These are phyloP conservation scores for Lasius fuliginosus DNA, from an alignment of 2,888 invertebrate species.

Conservation along the genomic window DNA sequence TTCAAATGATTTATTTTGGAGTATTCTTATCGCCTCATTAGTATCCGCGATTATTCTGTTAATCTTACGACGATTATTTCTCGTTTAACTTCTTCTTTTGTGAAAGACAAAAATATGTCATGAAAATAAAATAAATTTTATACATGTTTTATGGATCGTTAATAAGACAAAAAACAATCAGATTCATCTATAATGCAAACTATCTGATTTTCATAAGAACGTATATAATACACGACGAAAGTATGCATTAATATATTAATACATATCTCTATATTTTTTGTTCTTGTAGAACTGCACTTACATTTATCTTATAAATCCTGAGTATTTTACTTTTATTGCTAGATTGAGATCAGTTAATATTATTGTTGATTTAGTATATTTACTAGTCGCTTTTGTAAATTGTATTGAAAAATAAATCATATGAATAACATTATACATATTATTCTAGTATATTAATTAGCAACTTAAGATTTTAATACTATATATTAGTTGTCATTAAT, in stretches of 20 bases:
- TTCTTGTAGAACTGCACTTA: slow-evolving; percentile 44
- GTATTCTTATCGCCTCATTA: slow-evolving; percentile 86
- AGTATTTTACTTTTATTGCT: not conserved
- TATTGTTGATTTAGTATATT: slow-evolving; percentile 17
- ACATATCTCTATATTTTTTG: slow-evolving; percentile 60
- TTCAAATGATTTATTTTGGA: slow-evolving; percentile 87
- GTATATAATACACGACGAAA: slow-evolving; percentile 56
- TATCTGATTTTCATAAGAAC: slow-evolving; percentile 54
- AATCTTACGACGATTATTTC: slow-evolving; percentile 87
- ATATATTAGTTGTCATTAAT: not conserved
- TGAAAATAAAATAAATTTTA: slow-evolving; percentile 77
- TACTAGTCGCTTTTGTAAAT: slow-evolving; percentile 34
- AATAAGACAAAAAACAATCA: slow-evolving; percentile 65
- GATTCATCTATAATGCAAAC: slow-evolving; percentile 60
- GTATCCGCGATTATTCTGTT: slow-evolving; percentile 86
- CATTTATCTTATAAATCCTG: slow-evolving; percentile 17
- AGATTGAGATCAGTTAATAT: not conserved
- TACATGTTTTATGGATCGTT: slow-evolving; percentile 77
- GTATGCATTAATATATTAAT: slow-evolving; percentile 63
- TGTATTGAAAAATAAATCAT: slow-evolving; percentile 7
- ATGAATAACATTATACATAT: not conserved
- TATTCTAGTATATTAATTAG: slow-evolving; percentile 21
- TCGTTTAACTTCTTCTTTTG: slow-evolving; percentile 82
- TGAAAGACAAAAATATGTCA: slow-evolving; percentile 72
- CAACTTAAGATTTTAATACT: not conserved